Percentiles rank a stretch among this genome's conserved stretches.
Evolutionary conservation across 2,797 vertebrate genomes (phyloP).

Genomic region (Periparus ater): DNA sequence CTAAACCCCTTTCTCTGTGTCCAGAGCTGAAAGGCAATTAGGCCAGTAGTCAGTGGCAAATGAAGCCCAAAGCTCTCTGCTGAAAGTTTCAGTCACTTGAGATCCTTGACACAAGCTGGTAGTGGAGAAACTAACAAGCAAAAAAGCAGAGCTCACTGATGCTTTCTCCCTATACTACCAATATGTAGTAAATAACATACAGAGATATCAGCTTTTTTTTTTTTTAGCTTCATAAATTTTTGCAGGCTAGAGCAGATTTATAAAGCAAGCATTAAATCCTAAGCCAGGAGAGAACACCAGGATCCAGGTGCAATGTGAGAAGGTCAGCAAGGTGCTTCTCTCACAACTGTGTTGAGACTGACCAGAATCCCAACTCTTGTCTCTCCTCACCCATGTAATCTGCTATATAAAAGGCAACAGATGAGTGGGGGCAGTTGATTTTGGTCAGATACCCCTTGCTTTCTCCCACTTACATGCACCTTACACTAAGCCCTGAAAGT

Average conservation of each 20-base stretch:
- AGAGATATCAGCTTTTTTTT: background rate
- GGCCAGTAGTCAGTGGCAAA: background rate
- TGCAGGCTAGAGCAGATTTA: background rate
- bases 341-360: fast-evolving
- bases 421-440: background rate
- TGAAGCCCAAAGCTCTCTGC: background rate
- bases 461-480: background rate
- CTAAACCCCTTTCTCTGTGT: background rate
- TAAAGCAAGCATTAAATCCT: background rate
- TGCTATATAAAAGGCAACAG: background rate
- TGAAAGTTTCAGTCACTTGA: background rate
- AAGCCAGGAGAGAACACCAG: background rate
- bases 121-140: background rate
- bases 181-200: background rate
- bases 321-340: background rate
- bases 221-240: background rate
- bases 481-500: background rate
- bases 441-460: background rate
- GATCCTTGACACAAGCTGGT: background rate
- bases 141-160: background rate
- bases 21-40: constrained; percentile 12
- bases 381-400: background rate
- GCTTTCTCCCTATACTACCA: background rate
- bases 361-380: background rate
- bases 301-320: background rate